Conservation (phyloP, 2,113 vertebrate species). For the Gobius niger region DNA sequence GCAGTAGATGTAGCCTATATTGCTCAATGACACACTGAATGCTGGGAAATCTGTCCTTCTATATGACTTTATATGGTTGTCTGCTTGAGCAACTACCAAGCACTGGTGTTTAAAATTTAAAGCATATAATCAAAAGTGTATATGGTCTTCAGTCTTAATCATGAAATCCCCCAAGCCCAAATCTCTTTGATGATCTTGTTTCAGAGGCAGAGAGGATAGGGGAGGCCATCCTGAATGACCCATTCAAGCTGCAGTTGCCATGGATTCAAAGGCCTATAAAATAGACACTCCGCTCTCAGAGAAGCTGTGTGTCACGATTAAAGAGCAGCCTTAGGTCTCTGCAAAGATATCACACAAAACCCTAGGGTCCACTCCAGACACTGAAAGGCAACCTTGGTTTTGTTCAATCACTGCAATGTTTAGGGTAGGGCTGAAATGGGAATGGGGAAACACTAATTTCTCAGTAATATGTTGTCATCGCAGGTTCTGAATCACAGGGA, state of each 20-base stretch:
- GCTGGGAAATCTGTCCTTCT: slow-evolving; percentile 25
- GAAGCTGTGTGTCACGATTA: slow-evolving; percentile 57
- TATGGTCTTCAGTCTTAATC: not conserved
- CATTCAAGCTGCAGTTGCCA: slow-evolving; percentile 67
- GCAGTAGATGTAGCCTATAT: slow-evolving; percentile 44
- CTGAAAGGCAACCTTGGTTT: slow-evolving; percentile 9
- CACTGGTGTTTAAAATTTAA: slow-evolving; percentile 12
- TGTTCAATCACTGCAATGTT: not conserved
- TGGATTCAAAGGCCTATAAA: slow-evolving; percentile 53
- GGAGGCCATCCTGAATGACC: slow-evolving; percentile 45
- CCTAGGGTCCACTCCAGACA: slow-evolving; percentile 13
- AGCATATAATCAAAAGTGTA: slow-evolving; percentile 2
- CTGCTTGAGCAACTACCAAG: slow-evolving; percentile 55
- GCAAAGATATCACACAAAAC: slow-evolving; percentile 33
- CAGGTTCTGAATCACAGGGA: slow-evolving; percentile 49
- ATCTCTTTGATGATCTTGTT: slow-evolving; percentile 40
- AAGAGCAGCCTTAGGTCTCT: slow-evolving; percentile 51
- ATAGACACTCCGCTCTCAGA: slow-evolving; percentile 49
- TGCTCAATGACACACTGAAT: slow-evolving; percentile 55
- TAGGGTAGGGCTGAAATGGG: slow-evolving; percentile 6
- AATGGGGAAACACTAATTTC: slow-evolving; percentile 25
- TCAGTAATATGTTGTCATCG: slow-evolving; percentile 45
- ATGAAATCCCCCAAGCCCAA: slow-evolving; percentile 10
- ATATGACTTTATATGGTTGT: slow-evolving; percentile 31
- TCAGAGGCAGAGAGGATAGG: slow-evolving; percentile 23